Evolutionary conservation across 1,140 invertebrate genomes (phyloP).

Genomic region (Bombyx mori): ASM3026992v2 NC_085112.1:6663001-6663500

Average conservation of each 20-base stretch:
- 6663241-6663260: conserved; percentile 31
- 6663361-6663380: background rate
- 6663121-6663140: conserved; percentile 10
- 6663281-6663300: too few relatives aligned
- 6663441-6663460: conserved; percentile 27
- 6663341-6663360: background rate
- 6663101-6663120: conserved; percentile 23
- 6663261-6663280: conserved; percentile 28
- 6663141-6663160: background rate
- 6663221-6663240: conserved; percentile 29
- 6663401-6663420: background rate
- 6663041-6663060: conserved; percentile 5
- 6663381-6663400: background rate
- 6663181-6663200: conserved; percentile 23
- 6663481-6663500: conserved; percentile 20
- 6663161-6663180: conserved; percentile 8
- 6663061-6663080: conserved; percentile 52
- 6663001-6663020: too few relatives aligned
- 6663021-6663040: too few relatives aligned
- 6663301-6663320: background rate
- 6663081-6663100: conserved; percentile 34
- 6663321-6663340: background rate
- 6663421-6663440: background rate
- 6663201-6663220: conserved; percentile 31
- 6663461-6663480: conserved; percentile 23